Base-by-base conservation (phyloP, 2,888 invertebrate genomes). In the Tachystola acroxantha region DNA sequence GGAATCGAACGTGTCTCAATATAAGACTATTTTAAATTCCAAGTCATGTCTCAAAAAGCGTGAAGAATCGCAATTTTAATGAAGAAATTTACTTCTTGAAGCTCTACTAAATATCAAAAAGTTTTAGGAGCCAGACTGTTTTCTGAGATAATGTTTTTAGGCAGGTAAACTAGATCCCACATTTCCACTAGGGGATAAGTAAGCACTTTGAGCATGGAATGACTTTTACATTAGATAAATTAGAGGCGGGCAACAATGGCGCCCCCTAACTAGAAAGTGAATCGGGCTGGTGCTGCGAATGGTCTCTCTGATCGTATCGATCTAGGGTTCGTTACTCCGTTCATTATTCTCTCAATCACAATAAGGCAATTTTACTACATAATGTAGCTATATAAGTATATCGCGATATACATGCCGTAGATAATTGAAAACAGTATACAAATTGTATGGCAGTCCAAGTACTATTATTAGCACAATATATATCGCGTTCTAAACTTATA, bases 231-330 rank as follows among this genome's bases (percentile, higher is more conserved):
- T 76, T 67, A 71, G 67, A 76, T 73, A 73, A 71, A 80, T 77
- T 78, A 78, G 61, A 68, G 55, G 53, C 62, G 52, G 53, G 66
- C 65, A 77, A 80, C 79, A 84, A 81, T 78, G 65, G 77, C 57
- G 59, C 55, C 60, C 63, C 63, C 68, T 70, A 73, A 74, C 73
- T 79, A 79, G 76, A 81, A 82, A 82, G 79, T 81, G 73, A 77
- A 70, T 66, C 70, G 69, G 59, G 62, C 61, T 63, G 64, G 59
- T 64, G 65, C 64, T 58, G 64, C 65, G 71, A 75, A 72, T 73
- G 68, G 69, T 67, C 70, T 74, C 71, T 71, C 64, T 58, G 77
- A 81, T 82, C 59, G 66, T 77, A 82, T 82, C 76, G 66, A 69
- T 62, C 57, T 64, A 40, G 56, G 64, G 69, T 74, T 80, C 72